Evolutionary conservation across 2,113 vertebrate species (phyloP), one percentile per base, ranked within the genome.

Genomic region (Hypanus sabinus): DNA sequence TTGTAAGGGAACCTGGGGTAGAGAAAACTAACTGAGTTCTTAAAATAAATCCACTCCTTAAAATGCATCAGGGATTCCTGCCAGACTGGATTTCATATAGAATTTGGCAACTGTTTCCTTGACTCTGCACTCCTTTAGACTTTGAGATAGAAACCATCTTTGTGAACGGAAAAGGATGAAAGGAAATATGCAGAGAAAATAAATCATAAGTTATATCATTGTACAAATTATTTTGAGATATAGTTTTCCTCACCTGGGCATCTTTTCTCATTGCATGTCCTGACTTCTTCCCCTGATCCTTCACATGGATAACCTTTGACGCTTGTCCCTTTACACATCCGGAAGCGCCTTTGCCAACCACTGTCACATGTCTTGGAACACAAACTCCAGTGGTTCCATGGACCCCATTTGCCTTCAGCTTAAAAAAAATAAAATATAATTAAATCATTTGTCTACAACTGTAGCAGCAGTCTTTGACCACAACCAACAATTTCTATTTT

Each of bases 351-450:
- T 97, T 99, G 98, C 98, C 97, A 99, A 83, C 99, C 98, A 0
- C 98, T 98, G 97, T 99, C 98, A 0, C 99, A 99, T 0, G 98
- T 99, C 96, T 99, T 99, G 95, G 98, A 99, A 96, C 99, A 99
- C 94, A 98, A 96, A 95, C 97, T 99, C 99, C 99, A 99, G 85
- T 98, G 97, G 94, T 98, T 99, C 99, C 99, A 99, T 0, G 97
- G 97, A 7, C 98, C 99, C 99, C 99, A 99, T 94, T 98, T 99
- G 95, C 98, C 98, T 77, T 98, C 98, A 7, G 96, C 97, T 98
- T 95, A 27, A 75, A 88, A 70, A 33, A 93, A 3, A 93, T 36
- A 33, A 93, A 3, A 93, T 65, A 55, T 24, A 22, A 65, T 90
- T 90, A 90, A 65, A 22, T 36, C 6, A 91, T 20, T 36, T 68